These are phyloP conservation scores for Cyprinodon brontotheroides DNA, from an alignment of 2,113 vertebrate species.

Conservation along the genomic window DNA sequence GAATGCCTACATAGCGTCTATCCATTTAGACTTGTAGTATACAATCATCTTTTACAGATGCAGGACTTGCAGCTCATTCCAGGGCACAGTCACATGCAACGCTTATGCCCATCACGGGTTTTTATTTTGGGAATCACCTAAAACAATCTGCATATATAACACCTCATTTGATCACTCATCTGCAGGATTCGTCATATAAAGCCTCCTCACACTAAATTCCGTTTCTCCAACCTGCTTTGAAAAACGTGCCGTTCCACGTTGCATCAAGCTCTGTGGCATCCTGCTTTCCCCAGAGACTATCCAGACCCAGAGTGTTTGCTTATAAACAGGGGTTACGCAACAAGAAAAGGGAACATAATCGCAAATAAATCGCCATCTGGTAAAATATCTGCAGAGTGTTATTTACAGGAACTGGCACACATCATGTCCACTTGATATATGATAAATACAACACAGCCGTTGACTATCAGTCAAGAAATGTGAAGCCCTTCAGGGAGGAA, in stretches of 20 bases:
- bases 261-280: background rate
- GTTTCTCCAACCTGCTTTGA: background rate
- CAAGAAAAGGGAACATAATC: background rate
- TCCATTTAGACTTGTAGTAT: no score
- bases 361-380: background rate
- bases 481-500: background rate
- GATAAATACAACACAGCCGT: conserved; percentile 2
- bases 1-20: no score
- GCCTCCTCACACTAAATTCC: background rate
- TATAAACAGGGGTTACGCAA: conserved; percentile 21
- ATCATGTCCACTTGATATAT: conserved; percentile 3
- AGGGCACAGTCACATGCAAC: no score
- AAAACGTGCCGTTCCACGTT: background rate
- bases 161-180: no score
- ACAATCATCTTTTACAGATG: no score
- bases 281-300: background rate
- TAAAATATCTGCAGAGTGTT: background rate
- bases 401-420: background rate
- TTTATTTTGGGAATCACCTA: background rate
- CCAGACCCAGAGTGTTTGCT: background rate
- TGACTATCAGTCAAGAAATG: conserved; percentile 1
- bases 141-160: background rate
- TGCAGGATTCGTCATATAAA: background rate
- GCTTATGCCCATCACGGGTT: background rate
- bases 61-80: no score